Evolutionary conservation across 2,888 invertebrate species (phyloP).

Genomic region (Mantis religiosa): DNA sequence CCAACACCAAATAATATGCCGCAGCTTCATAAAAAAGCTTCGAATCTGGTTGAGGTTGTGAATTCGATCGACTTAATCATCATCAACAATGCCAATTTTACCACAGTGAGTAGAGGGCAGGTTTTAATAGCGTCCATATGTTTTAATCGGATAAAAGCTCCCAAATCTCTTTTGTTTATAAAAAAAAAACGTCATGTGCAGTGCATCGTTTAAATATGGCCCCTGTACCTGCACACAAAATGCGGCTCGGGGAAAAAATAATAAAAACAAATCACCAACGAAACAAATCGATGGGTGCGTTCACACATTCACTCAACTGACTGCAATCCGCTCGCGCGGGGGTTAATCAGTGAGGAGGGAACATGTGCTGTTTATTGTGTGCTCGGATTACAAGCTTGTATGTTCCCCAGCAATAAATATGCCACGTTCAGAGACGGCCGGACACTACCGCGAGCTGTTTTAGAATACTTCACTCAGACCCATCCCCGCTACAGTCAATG

Average conservation of each 20-base stretch:
- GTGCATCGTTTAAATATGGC: not conserved
- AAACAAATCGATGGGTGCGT: constrained; percentile 8
- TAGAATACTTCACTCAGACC: not conserved
- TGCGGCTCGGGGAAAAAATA: not conserved
- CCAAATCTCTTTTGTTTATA: constrained; percentile 10
- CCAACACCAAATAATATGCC: not conserved
- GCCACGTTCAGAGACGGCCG: constrained; percentile 2
- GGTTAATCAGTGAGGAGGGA: not conserved
- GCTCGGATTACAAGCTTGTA: not conserved
- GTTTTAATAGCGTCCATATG: constrained; percentile 13
- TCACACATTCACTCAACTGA: constrained; percentile 6
- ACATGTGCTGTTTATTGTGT: constrained; percentile 12
- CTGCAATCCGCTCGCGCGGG: not conserved
- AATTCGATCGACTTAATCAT: not conserved
- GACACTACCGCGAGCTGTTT: not conserved
- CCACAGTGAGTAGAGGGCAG: not conserved
- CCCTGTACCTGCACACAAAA: constrained; percentile 7
- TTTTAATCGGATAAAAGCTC: constrained; percentile 14
- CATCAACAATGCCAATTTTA: not conserved
- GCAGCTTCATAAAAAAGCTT: not conserved
- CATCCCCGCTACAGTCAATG: no score
- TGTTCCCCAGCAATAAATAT: constrained; percentile 1
- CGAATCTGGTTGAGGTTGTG: not conserved
- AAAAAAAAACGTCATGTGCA: constrained; percentile 3
- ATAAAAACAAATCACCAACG: constrained; percentile 7